Conservation (phyloP, 2,797 vertebrate species). For the Typhlichthys eigenmanni region DNA sequence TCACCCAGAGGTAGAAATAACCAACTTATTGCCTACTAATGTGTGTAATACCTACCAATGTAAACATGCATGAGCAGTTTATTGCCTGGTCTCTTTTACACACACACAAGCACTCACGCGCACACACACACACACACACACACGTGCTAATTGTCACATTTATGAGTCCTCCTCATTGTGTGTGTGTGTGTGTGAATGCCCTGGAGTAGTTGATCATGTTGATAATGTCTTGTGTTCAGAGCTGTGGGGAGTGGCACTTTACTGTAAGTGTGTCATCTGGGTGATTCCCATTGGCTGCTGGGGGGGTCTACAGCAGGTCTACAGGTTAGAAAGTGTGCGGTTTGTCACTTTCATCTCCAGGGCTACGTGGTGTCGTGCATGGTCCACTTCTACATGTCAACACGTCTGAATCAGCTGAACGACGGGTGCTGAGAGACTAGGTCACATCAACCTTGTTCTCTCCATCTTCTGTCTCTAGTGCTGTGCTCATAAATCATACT, state of each 20-base stretch:
- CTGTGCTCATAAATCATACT: constrained; percentile 36
- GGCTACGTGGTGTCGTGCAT: too few relatives aligned
- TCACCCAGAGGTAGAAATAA: constrained; percentile 81
- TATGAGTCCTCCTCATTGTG: background rate
- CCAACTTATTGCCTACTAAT: too few relatives aligned
- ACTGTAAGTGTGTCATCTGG: constrained; percentile 23
- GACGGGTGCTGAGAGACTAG: background rate
- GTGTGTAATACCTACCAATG: too few relatives aligned
- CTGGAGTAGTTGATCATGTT: background rate
- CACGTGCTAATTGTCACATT: background rate
- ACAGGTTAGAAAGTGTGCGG: background rate
- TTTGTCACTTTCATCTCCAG: too few relatives aligned
- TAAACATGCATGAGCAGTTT: background rate
- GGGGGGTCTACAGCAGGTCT: constrained; percentile 6
- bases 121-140: background rate
- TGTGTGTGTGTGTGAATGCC: background rate
- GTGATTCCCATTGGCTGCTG: constrained; percentile 15
- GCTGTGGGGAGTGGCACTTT: constrained; percentile 38
- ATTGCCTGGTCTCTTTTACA: background rate
- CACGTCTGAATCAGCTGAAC: background rate
- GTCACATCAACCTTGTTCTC: background rate
- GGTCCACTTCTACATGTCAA: background rate
- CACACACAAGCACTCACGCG: background rate
- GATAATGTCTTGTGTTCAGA: constrained; percentile 5
- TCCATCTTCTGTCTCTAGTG: constrained; percentile 24